Evolutionary conservation across 2,113 vertebrate species (phyloP).

Genomic region (Syrmaticus mikado): DNA sequence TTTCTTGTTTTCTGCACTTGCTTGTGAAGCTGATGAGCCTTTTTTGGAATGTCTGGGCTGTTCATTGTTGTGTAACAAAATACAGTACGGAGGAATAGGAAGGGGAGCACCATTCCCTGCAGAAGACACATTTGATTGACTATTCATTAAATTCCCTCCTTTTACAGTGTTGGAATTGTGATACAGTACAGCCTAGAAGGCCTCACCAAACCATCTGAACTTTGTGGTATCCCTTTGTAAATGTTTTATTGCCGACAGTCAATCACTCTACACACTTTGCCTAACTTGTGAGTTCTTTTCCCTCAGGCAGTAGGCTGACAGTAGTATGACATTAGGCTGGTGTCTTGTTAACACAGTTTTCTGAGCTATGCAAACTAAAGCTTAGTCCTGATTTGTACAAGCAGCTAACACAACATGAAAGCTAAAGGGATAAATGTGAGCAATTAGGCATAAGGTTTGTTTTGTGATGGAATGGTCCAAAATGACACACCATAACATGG

Average conservation of each 20-base stretch:
- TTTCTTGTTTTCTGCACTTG: background rate
- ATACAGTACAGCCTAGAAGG: background rate
- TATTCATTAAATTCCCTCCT: background rate
- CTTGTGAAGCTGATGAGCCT: background rate
- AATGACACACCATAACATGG: background rate
- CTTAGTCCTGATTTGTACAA: background rate
- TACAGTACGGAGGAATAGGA: background rate
- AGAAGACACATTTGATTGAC: background rate
- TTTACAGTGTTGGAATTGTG: background rate
- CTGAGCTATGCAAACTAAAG: conserved; percentile 1
- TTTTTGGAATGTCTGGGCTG: background rate
- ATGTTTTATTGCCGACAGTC: conserved; percentile 46
- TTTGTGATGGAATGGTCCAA: background rate
- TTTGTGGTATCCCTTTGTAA: background rate
- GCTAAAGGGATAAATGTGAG: background rate
- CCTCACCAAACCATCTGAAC: conserved; percentile 18
- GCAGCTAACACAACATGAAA: background rate
- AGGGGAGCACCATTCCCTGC: background rate
- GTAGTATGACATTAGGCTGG: background rate
- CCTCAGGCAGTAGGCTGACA: conserved; percentile 7
- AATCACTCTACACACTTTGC: conserved; percentile 13
- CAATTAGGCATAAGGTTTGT: background rate
- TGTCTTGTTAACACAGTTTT: conserved; percentile 3
- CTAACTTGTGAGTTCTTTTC: background rate
- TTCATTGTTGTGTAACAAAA: conserved; percentile 35